Evolutionary conservation across 2,113 vertebrate genomes (phyloP), one percentile per base, ranked within the genome.

Genomic region (Tauraco erythrolophus): DNA sequence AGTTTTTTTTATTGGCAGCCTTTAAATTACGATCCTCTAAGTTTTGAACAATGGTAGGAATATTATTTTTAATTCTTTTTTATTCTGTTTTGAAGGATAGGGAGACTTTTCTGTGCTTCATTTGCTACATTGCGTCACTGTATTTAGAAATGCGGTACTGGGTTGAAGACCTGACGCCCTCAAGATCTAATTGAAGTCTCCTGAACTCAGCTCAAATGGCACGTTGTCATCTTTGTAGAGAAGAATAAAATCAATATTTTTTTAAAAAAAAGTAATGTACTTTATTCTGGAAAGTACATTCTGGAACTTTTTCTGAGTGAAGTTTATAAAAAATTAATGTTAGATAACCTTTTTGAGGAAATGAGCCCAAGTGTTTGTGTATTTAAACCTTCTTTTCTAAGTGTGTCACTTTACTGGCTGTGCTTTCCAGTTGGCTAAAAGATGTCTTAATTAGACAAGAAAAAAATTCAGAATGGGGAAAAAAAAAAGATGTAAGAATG

Each of bases 161-260:
- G 9, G 72, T 60, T 74, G 35, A 95, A 76, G 51, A 84, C 12
- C 24, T 75, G 22, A 61, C 65, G 37, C 39, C 62, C 84, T 92
- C 30, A 65, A 95, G 79, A 37, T 93, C 97, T 94, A 94, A 92
- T 62, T 97, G 66, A 75, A 94, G 28, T 37, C 71, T 95, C 64
- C 37, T 83, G 68, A 60, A 95, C n/a, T 75, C 80, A 90, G 62
- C 30, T 93, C 48, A 96, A 39, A 35, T 89, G 14, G 37, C 35
- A 96, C 77, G 64, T 80, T 93, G 35, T 37, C 14, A 13, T 92
- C 81, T 96, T 79, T 81, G 35, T 66, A 64, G 39, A 90, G 19
- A 79, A 57, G 27, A 82, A 82, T 69, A 88, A 94, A 93, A 95
- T 88, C 83, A 82, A 87, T 82, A 91, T 54, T 92, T 33, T 54